A percentile compares a stretch with the other conserved stretches of the same genome.
Conservation (phyloP, 2,888 invertebrate species). For the Stegana nigrithorax region DNA sequence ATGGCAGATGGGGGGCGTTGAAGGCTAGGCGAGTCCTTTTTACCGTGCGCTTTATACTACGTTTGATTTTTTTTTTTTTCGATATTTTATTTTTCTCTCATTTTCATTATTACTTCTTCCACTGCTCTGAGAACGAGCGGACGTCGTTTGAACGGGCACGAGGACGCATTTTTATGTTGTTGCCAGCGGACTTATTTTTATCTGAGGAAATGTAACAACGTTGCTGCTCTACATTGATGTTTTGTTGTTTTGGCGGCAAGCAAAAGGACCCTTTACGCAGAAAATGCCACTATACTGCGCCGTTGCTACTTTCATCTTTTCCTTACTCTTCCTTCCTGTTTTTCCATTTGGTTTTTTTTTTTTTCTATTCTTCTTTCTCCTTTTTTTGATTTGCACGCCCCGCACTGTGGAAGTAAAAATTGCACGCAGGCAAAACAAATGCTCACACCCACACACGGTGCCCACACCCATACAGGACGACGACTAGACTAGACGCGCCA, state of each 20-base stretch:
- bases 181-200: constrained; percentile 22
- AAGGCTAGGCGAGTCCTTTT: background rate
- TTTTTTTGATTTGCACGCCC: background rate
- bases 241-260: background rate
- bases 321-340: too few relatives aligned
- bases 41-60: too few relatives aligned
- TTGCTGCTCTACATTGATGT: constrained; percentile 8
- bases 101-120: constrained; percentile 13
- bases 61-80: background rate
- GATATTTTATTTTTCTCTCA: background rate
- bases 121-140: background rate
- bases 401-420: constrained; percentile 37
- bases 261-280: constrained; percentile 6
- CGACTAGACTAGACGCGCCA: too few relatives aligned
- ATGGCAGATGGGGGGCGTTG: background rate
- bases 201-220: constrained; percentile 7
- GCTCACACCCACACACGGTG: background rate
- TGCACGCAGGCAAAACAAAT: constrained; percentile 35
- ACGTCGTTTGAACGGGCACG: background rate
- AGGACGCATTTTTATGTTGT: constrained; percentile 20
- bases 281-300: background rate
- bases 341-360: background rate
- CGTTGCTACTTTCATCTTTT: background rate
- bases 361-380: background rate
- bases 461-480: background rate